A percentile compares a stretch with the other conserved stretches of the same genome.
phyloP scores from a whole-genome alignment of 2,888 invertebrate genomes.

The Tenthredo scrophulariae region DNA sequence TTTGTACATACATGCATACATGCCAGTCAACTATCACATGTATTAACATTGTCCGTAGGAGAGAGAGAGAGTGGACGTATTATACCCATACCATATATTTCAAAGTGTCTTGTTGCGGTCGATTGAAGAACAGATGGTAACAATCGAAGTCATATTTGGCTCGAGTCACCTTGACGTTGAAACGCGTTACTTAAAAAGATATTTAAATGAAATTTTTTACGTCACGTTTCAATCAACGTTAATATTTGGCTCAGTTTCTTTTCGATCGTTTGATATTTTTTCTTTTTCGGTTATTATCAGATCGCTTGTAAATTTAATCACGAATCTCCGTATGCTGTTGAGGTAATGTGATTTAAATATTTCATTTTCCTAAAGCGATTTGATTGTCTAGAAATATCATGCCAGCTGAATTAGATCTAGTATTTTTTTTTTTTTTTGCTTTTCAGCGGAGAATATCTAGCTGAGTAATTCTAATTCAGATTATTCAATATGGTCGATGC shows the following conservation, averaged over 20 bases:
- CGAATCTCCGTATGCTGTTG: background rate
- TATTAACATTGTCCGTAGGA: constrained; percentile 29
- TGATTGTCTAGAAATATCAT: background rate
- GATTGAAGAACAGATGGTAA: constrained; percentile 38
- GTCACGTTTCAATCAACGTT: constrained; percentile 35
- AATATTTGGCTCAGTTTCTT: constrained; percentile 1
- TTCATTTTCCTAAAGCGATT: background rate
- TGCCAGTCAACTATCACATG: background rate
- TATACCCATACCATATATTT: constrained; percentile 31
- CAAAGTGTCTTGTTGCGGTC: constrained; percentile 40
- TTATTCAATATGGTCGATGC: background rate
- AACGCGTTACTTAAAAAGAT: constrained; percentile 2
- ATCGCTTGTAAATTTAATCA: constrained; percentile 21
- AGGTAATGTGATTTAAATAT: background rate
- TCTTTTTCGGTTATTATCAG: background rate
- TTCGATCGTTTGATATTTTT: background rate
- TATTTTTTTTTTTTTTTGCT: background rate
- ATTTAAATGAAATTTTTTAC: constrained; percentile 37
- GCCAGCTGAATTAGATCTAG: background rate
- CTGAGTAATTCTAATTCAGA: background rate
- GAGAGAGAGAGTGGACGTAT: background rate
- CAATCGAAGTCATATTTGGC: constrained; percentile 39
- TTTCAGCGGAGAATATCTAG: background rate
- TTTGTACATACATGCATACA: background rate
- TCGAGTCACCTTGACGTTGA: constrained; percentile 46